Conservation (phyloP, 2,888 invertebrate genomes). For the Catocala sponsa region DNA sequence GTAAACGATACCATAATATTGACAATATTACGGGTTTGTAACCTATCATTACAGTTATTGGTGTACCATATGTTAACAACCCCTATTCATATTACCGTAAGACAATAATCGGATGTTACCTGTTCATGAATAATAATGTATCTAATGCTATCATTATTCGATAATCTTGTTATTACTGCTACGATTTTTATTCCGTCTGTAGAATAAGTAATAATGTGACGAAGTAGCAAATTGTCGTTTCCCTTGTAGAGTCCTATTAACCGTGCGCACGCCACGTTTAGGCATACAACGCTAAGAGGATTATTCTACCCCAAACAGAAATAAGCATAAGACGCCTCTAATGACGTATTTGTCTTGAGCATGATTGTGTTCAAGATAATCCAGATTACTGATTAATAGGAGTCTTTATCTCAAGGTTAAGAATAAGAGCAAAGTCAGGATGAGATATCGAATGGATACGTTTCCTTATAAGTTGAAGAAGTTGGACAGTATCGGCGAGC, state of each 20-base stretch:
- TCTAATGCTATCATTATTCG: conserved; percentile 33
- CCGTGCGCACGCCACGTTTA: conserved; percentile 33
- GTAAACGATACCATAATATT: too few relatives aligned
- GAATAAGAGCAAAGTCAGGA: conserved; percentile 38
- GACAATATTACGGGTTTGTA: neutral
- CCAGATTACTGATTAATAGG: conserved; percentile 73
- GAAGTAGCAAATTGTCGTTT: conserved; percentile 27
- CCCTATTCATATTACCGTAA: conserved; percentile 8
- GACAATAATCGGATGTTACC: conserved; percentile 28
- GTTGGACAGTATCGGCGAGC: neutral
- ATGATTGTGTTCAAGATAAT: conserved; percentile 74
- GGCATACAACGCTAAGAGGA: conserved; percentile 50
- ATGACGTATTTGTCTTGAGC: conserved; percentile 66
- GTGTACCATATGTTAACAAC: neutral
- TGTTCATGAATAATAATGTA: conserved; percentile 41
- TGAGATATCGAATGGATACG: conserved; percentile 2
- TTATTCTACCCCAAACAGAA: conserved; percentile 52
- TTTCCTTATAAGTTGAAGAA: conserved; percentile 18
- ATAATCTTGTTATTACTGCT: conserved; percentile 14
- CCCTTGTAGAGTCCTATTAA: conserved; percentile 32
- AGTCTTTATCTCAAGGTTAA: conserved; percentile 42
- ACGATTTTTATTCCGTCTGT: conserved; percentile 13
- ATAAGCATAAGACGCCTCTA: conserved; percentile 60
- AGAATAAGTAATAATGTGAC: conserved; percentile 41
- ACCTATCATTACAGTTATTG: neutral